Evolutionary conservation across 2,797 vertebrate genomes (phyloP).

Genomic region (Ptychadena robeensis): DNA sequence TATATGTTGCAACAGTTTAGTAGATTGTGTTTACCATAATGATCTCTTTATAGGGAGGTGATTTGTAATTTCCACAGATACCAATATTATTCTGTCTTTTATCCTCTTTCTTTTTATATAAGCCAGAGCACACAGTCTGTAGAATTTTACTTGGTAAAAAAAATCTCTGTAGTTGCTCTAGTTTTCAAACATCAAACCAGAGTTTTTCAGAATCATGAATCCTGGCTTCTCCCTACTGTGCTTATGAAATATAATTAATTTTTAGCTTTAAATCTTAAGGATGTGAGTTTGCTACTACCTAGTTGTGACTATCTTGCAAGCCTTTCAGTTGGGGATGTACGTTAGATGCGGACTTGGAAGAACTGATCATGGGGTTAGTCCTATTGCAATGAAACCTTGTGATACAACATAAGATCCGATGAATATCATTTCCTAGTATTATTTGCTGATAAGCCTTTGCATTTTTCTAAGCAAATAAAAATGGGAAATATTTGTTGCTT

Average conservation of each 20-base stretch:
- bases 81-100: slow-evolving; percentile 74
- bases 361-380: slow-evolving; percentile 35
- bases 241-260: slow-evolving; percentile 67
- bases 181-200: slow-evolving; percentile 71
- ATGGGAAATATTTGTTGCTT: slow-evolving; percentile 54
- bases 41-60: slow-evolving; percentile 73
- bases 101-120: slow-evolving; percentile 72
- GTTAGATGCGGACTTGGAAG: slow-evolving; percentile 46
- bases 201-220: slow-evolving; percentile 64
- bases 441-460: slow-evolving; percentile 24
- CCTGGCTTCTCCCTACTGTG: slow-evolving; percentile 64
- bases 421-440: slow-evolving; percentile 38
- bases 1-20: slow-evolving; percentile 66
- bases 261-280: slow-evolving; percentile 65
- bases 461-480: slow-evolving; percentile 36
- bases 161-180: slow-evolving; percentile 66
- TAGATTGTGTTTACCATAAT: slow-evolving; percentile 72
- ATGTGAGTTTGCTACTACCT: slow-evolving; percentile 58
- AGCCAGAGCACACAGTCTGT: slow-evolving; percentile 65
- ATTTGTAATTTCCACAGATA: slow-evolving; percentile 70
- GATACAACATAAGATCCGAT: slow-evolving; percentile 34
- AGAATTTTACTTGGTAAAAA: slow-evolving; percentile 60
- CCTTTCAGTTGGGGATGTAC: slow-evolving; percentile 50
- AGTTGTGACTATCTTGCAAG: slow-evolving; percentile 44
- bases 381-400: slow-evolving; percentile 23